Conservation (phyloP, 2,113 vertebrate genomes). For the Sebastes fasciatus region DNA sequence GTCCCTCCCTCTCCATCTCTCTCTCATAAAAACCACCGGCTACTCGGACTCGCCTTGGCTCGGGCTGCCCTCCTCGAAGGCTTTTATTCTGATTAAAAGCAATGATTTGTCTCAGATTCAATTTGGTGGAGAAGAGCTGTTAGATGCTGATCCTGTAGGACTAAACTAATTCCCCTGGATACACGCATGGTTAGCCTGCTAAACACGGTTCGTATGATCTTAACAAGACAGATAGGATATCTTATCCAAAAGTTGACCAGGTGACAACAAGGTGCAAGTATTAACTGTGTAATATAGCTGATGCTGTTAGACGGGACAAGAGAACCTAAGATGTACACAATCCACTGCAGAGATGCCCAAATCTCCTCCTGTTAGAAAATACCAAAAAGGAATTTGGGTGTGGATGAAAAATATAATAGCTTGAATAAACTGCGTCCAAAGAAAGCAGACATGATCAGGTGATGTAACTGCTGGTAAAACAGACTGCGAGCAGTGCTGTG, state of each 20-base stretch:
- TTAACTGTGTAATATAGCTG: neutral
- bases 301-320: neutral
- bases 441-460: too few species aligned
- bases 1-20: constrained; percentile 41
- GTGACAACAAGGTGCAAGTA: neutral
- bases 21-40: constrained; percentile 75
- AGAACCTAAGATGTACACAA: neutral
- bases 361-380: neutral
- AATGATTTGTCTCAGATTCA: constrained; percentile 87
- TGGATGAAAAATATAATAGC: neutral
- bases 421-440: too few species aligned
- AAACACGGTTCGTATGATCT: constrained; percentile 57
- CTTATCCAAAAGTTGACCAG: neutral
- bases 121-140: constrained; percentile 81
- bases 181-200: constrained; percentile 52
- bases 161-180: constrained; percentile 72
- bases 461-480: too few species aligned
- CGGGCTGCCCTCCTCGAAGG: constrained; percentile 78
- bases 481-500: too few species aligned
- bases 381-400: neutral
- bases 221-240: constrained; percentile 9
- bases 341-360: neutral
- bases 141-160: constrained; percentile 82
- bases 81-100: constrained; percentile 94
- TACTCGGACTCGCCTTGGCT: constrained; percentile 51